Conservation (phyloP, 2,888 invertebrate species). For the Lasioglossum pauxillum region DNA sequence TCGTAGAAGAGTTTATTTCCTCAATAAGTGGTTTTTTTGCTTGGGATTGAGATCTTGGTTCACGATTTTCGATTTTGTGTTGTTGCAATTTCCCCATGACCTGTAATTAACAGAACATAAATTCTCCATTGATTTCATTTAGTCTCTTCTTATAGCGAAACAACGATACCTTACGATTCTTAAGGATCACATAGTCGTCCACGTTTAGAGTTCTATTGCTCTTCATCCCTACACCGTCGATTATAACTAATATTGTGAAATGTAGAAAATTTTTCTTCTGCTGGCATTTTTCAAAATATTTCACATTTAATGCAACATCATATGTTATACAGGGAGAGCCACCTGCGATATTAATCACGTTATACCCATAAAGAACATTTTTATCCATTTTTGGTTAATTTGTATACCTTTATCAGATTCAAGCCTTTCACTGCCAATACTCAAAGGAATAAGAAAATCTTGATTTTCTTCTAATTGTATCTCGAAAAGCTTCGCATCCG, state of each 20-base stretch:
- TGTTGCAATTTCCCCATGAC: constrained; percentile 90
- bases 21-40: constrained; percentile 86
- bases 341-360: constrained; percentile 35
- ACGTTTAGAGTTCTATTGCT: constrained; percentile 89
- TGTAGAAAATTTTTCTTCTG: constrained; percentile 89
- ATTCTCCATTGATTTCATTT: neutral
- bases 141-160: neutral
- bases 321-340: constrained; percentile 89
- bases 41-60: constrained; percentile 85
- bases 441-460: constrained; percentile 94
- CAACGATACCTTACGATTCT: constrained; percentile 87
- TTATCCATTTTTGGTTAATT: constrained; percentile 85
- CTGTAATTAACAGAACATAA: constrained; percentile 55
- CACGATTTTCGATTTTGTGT: constrained; percentile 91
- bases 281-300: constrained; percentile 91
- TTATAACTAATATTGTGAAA: constrained; percentile 92
- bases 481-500: constrained; percentile 83
- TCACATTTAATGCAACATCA: constrained; percentile 93
- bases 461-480: constrained; percentile 88
- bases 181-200: constrained; percentile 89
- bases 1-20: constrained; percentile 84
- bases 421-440: constrained; percentile 92
- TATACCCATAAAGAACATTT: neutral
- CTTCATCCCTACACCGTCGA: constrained; percentile 92
- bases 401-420: constrained; percentile 89